Evolutionary conservation across 2,797 vertebrate species (phyloP).

Genomic region (Psittacula derbiana): DNA sequence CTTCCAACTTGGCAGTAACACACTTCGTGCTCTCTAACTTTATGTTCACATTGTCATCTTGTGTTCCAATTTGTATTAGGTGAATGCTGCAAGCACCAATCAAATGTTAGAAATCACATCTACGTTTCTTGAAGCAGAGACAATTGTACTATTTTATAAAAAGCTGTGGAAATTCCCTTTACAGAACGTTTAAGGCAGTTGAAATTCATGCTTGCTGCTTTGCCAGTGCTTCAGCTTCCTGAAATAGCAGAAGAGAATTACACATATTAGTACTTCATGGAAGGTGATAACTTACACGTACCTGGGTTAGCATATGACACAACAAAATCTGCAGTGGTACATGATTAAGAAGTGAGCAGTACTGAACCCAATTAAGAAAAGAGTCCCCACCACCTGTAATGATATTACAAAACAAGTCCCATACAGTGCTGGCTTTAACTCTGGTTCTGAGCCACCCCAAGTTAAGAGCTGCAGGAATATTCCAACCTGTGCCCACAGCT

Average conservation of each 20-base stretch:
- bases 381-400: neutral
- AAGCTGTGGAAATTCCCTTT: slow-evolving; percentile 73
- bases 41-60: slow-evolving; percentile 45
- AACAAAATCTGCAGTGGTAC: neutral
- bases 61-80: slow-evolving; percentile 22
- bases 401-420: neutral
- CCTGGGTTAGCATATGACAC: too few species aligned
- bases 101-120: slow-evolving; percentile 63
- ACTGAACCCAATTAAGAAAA: neutral
- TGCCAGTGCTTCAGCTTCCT: slow-evolving; percentile 93
- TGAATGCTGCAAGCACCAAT: slow-evolving; percentile 67
- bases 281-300: neutral
- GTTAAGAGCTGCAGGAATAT: neutral
- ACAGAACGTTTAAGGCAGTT: slow-evolving; percentile 64
- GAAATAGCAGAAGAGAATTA: slow-evolving; percentile 57
- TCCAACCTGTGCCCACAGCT: neutral
- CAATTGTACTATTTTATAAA: slow-evolving; percentile 67
- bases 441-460: neutral
- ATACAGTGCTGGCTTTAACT: neutral
- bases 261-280: neutral
- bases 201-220: slow-evolving; percentile 78
- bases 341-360: neutral
- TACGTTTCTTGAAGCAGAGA: slow-evolving; percentile 68
- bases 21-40: slow-evolving; percentile 6
- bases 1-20: slow-evolving; percentile 23